Evolutionary conservation across 2,888 invertebrate genomes (phyloP).

Genomic region (Chrysotoxum bicinctum): DNA sequence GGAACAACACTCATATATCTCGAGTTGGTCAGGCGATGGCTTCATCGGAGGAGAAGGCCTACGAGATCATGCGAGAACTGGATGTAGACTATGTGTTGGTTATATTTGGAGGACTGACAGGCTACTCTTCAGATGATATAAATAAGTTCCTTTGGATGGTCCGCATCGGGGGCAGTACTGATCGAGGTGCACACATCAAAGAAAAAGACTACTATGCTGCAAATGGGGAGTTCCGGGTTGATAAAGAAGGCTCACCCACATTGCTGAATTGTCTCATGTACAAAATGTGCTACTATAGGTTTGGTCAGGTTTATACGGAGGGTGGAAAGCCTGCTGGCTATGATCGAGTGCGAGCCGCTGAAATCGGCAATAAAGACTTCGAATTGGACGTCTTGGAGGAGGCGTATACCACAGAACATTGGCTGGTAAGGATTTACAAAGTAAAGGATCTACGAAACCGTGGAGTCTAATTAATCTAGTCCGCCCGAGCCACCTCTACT

Average conservation of each 20-base stretch:
- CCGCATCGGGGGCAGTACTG: constrained; percentile 97
- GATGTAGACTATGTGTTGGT: constrained; percentile 99
- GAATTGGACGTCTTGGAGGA: constrained; percentile 99
- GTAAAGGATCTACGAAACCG: constrained; percentile 97
- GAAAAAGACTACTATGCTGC: constrained; percentile 98
- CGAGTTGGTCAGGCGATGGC: constrained; percentile 99
- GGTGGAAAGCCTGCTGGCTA: constrained; percentile 97
- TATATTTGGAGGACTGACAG: constrained; percentile 99
- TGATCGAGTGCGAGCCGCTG: constrained; percentile 97
- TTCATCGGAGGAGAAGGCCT: constrained; percentile 96
- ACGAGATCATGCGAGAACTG: constrained; percentile 98
- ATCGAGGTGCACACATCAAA: constrained; percentile 96
- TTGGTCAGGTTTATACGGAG: constrained; percentile 97
- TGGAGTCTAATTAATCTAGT: constrained; percentile 84
- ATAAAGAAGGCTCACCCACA: constrained; percentile 94
- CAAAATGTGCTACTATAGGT: constrained; percentile 99
- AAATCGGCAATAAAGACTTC: constrained; percentile 99
- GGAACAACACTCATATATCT: constrained; percentile 99
- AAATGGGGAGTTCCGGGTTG: constrained; percentile 97
- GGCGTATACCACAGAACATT: constrained; percentile 99
- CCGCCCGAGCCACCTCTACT: background rate
- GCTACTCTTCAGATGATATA: constrained; percentile 99
- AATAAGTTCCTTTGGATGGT: constrained; percentile 99
- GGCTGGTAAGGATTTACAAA: constrained; percentile 99
- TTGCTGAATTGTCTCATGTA: constrained; percentile 99